These are phyloP conservation scores for Aepyceros melampus DNA, from an alignment of 2,113 vertebrate genomes.

Conservation along the genomic window DNA sequence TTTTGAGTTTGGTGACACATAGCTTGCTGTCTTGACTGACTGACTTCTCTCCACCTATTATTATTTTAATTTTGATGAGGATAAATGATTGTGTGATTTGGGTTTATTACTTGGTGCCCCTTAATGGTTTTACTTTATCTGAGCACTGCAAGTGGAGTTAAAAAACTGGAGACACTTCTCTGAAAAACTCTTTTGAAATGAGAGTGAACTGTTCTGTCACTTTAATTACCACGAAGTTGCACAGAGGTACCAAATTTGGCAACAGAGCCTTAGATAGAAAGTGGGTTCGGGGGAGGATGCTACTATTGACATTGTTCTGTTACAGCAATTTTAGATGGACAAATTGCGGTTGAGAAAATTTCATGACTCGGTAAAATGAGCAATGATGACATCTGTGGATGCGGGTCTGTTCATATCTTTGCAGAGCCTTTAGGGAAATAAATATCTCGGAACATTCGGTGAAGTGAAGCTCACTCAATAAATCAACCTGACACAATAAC, in stretches of 20 bases:
- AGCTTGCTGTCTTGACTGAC: neutral
- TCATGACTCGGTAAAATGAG: slow-evolving; percentile 99
- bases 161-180: slow-evolving; percentile 20
- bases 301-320: slow-evolving; percentile 89
- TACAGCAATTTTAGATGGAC: slow-evolving; percentile 89
- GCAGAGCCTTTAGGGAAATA: slow-evolving; percentile 99
- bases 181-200: slow-evolving; percentile 44
- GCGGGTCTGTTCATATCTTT: slow-evolving; percentile 99
- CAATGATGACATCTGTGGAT: slow-evolving; percentile 99
- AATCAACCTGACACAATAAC: slow-evolving; percentile 99
- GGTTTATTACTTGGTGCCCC: neutral
- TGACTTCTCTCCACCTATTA: neutral
- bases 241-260: slow-evolving; percentile 62
- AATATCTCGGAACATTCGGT: slow-evolving; percentile 99
- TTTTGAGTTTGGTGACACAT: neutral
- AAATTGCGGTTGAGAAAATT: slow-evolving; percentile 95
- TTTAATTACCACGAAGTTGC: slow-evolving; percentile 75
- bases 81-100: neutral
- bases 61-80: neutral
- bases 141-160: neutral
- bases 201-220: slow-evolving; percentile 27
- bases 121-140: neutral
- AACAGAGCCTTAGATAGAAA: slow-evolving; percentile 62
- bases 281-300: slow-evolving; percentile 83
- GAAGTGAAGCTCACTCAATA: slow-evolving; percentile 99